Base-by-base conservation (phyloP, 2,113 vertebrate genomes). In the Misgurnus anguillicaudatus region DNA sequence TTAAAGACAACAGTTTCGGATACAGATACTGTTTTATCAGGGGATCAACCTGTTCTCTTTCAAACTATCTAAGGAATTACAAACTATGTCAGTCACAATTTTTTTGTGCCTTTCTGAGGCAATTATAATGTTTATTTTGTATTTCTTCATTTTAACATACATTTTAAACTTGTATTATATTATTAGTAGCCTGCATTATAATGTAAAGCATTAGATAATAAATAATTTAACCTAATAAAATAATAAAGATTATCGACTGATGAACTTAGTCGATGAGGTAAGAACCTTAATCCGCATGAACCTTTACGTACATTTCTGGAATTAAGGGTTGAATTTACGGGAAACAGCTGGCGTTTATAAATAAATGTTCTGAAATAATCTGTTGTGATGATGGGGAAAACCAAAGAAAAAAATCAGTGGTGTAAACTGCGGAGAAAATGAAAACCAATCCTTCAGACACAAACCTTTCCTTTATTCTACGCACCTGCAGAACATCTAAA, bases 291-390 rank as follows among this genome's bases (percentile, higher is more conserved):
- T 51, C 10, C 48, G 48, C 48, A 14, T 16, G 48, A 4, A 51
- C 48, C 48, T 51, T 14, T 51, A 14, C 1, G 14, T 51, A 48
- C 4, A 48, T 13, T 48, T 55, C 10, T 55, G 62, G 24, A 48
- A 55, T 41, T 63, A 47, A 65, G 42, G 21, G 39, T 31, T 31
- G 24, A 2, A 57, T 61, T 64, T 24, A 58, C 42, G 57, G 36
- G 64, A 78, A 83, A 63, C 72, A 80, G 77, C 72, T 80, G 77
- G 38, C 45, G 61, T 63, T 48, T 62, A 63, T 39, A 71, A 38
- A 51, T 72, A 53, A 47, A 63, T 19, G 45, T 55, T 36, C 16
- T 47, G 13, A 11, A 76, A 65, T 76, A 66, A 69, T 58, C 36
- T 51, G 42, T 64, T 79, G 67, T 79, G 68, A 58, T 51, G 67